Percentiles rank a stretch among this genome's conserved stretches.
Evolutionary conservation across 2,797 vertebrate species (phyloP).

Genomic region (Sebastes kiyomatsui): DNA sequence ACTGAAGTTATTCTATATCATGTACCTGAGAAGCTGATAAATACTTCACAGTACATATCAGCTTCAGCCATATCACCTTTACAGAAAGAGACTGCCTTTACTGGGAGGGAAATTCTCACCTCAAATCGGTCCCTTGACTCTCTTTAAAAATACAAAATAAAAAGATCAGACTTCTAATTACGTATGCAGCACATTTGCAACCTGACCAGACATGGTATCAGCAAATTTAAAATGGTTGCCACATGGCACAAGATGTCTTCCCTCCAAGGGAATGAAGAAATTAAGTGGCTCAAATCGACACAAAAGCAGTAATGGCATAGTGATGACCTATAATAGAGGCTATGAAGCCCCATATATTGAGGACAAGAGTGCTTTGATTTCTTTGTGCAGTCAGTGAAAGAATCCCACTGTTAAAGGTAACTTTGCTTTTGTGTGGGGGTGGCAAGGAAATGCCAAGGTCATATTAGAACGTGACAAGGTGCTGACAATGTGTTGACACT

Average conservation of each 20-base stretch:
- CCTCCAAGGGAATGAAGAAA: conserved; percentile 35
- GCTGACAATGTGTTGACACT: conserved; percentile 28
- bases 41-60: not conserved
- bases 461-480: conserved; percentile 20
- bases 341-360: conserved; percentile 10
- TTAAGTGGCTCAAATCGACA: conserved; percentile 36
- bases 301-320: conserved; percentile 18
- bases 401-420: not conserved
- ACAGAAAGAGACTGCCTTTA: not conserved
- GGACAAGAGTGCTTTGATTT: conserved; percentile 12
- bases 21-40: conserved; percentile 13
- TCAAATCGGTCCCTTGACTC: not conserved
- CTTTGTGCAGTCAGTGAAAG: conserved; percentile 8
- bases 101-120: not conserved
- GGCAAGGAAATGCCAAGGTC: not conserved
- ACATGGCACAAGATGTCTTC: conserved; percentile 51
- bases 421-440: not conserved
- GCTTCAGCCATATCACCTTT: conserved; percentile 1
- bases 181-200: not conserved
- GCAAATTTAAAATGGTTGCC: conserved; percentile 54
- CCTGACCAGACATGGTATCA: conserved; percentile 41
- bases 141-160: conserved; percentile 4
- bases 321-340: conserved; percentile 31
- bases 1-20: not conserved
- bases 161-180: conserved; percentile 1